These are phyloP conservation scores for Dione vanillae DNA, from an alignment of 2,888 invertebrate genomes.

Conservation along the genomic window DNA sequence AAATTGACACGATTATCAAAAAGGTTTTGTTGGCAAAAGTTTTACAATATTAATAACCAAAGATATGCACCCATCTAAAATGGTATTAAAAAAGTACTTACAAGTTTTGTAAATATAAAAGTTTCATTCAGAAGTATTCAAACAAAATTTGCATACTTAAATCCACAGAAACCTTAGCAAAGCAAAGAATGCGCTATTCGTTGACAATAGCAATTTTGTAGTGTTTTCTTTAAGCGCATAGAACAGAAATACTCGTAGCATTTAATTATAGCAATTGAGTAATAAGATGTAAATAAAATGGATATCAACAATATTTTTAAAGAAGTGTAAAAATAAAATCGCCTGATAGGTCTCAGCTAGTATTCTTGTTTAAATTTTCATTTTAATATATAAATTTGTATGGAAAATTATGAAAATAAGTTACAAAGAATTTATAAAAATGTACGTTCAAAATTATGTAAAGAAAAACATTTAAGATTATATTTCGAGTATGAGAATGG, in stretches of 20 bases:
- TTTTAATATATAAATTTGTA: no score
- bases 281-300: background rate
- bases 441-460: no score
- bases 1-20: no score
- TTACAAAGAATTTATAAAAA: no score
- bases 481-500: no score
- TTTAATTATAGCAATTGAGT: conserved; percentile 13
- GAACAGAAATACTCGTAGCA: background rate
- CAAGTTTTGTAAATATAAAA: conserved; percentile 28
- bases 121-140: conserved; percentile 36
- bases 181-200: conserved; percentile 29
- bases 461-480: no score
- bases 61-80: background rate
- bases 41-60: no score
- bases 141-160: conserved; percentile 43
- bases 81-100: conserved; percentile 34
- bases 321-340: background rate
- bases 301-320: conserved; percentile 4
- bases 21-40: no score
- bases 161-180: conserved; percentile 34
- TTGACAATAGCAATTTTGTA: conserved; percentile 32
- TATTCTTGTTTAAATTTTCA: background rate
- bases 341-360: background rate
- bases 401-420: no score
- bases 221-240: background rate